Evolutionary conservation across 2,797 vertebrate species (phyloP), one percentile per base, ranked within the genome.

Genomic region (Sciaenops ocellatus): DNA sequence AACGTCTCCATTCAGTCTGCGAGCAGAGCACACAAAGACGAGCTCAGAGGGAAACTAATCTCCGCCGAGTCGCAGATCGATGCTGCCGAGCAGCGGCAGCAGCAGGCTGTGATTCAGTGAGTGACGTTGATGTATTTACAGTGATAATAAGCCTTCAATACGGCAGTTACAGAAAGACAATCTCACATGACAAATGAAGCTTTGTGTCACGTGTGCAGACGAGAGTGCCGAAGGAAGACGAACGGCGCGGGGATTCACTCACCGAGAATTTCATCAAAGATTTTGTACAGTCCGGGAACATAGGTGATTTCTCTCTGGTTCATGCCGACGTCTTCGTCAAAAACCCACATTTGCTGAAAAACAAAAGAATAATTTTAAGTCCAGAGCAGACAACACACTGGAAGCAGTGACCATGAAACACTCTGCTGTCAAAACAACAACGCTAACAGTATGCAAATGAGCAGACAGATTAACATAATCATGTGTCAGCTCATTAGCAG

Each of bases 191-290:
- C 24, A 73, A 84, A 85, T 69, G 4, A 63, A 26, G n/a, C 48
- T 55, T 60, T 34, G 28, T 34, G 52, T 72, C 26, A 69, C 38
- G 6, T 7, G 51, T 50, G 62, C 24, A 56, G 38, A 72, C 66
- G 15, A 70, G 26, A 48, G 12, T 3, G 7, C 13, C 20, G 11
- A 30, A 66, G 24, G 18, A 55, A 69, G 72, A 52, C 3, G 20
- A 83, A 67, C 20, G 15, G 13, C 7, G 6, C 12, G 41, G 7
- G 34, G 30, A 63, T 54, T 73, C 2, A 84, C 98, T 97, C 91
- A 99, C 98, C 98, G 11, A 99, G 96, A 86, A 99, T 99, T 95
- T 99, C 98, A 95, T 99, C 98, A 94, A 99, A 99, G 92, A 99
- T 99, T 94, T 99, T 99, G 93, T 99, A 99, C 59, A 99, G 94